Percentiles rank a stretch among this genome's conserved stretches.
Evolutionary conservation across 2,888 invertebrate genomes (phyloP).

Genomic region (Lypha dubia): DNA sequence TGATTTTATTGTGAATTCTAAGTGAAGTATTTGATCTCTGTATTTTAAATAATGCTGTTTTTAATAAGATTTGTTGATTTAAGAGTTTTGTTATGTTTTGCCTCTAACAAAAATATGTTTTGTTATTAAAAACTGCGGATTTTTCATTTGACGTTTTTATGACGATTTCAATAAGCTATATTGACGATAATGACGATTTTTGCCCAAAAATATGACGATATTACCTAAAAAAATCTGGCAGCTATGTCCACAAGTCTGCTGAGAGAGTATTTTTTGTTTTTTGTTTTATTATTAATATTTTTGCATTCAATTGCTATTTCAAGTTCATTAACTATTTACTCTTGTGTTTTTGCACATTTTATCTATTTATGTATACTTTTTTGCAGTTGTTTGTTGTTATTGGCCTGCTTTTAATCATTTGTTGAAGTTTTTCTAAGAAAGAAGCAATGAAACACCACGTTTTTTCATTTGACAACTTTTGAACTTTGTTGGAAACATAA

Average conservation of each 20-base stretch:
- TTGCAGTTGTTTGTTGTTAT: slow-evolving; percentile 4
- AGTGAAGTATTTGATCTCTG: no score
- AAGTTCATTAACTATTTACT: slow-evolving; percentile 49
- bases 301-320: slow-evolving; percentile 44
- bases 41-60: no score
- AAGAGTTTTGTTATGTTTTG: no score
- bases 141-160: no score
- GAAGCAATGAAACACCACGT: not conserved
- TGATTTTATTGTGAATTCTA: no score
- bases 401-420: slow-evolving; percentile 53
- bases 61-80: no score
- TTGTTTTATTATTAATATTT: not conserved
- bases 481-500: not conserved
- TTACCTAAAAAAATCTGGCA: no score
- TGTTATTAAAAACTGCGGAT: no score
- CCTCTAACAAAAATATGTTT: no score
- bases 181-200: no score
- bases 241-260: slow-evolving; percentile 58
- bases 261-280: slow-evolving; percentile 33
- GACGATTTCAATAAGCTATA: no score
- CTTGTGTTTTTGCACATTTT: slow-evolving; percentile 8
- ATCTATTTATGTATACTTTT: slow-evolving; percentile 36
- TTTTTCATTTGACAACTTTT: not conserved
- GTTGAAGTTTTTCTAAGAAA: not conserved
- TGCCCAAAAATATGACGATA: no score